These are phyloP conservation scores for Ips typographus DNA, from an alignment of 1,140 invertebrate genomes.

Conservation along the genomic window DNA sequence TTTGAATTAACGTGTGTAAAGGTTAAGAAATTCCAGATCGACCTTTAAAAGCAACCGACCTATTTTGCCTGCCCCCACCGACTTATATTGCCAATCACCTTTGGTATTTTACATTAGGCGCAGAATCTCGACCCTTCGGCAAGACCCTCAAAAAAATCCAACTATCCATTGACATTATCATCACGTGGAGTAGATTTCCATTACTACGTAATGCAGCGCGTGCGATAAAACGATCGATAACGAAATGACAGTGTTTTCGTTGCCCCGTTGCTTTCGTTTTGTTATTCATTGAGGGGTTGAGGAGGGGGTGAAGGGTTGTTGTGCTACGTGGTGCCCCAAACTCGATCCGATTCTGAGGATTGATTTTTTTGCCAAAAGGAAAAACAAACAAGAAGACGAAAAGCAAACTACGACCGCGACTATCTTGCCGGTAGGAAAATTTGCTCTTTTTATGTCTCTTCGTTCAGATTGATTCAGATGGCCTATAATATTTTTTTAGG, in stretches of 20 bases:
- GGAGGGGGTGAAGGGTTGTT: conserved; percentile 23
- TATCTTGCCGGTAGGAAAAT: no score
- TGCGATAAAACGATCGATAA: conserved; percentile 22
- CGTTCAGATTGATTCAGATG: no score
- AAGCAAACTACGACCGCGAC: not conserved
- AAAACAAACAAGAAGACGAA: conserved; percentile 18
- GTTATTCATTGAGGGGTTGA: conserved; percentile 20
- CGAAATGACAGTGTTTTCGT: conserved; percentile 21
- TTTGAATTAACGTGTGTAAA: no score
- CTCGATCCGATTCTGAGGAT: conserved; percentile 21
- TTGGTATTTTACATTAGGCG: not conserved
- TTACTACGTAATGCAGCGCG: conserved; percentile 24
- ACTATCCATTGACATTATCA: conserved; percentile 37
- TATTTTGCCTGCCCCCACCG: not conserved
- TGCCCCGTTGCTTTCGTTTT: conserved; percentile 13
- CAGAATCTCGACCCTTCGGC: conserved; percentile 21
- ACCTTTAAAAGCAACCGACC: not conserved
- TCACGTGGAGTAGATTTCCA: conserved; percentile 36
- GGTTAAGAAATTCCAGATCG: no score
- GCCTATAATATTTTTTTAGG: no score
- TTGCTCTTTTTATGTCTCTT: no score
- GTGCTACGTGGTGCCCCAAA: conserved; percentile 29
- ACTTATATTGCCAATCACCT: not conserved
- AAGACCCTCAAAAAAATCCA: conserved; percentile 26
- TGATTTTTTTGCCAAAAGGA: conserved; percentile 18